Base-by-base conservation (phyloP, 2,888 invertebrate genomes). In the Cryptus viduatorius region DNA sequence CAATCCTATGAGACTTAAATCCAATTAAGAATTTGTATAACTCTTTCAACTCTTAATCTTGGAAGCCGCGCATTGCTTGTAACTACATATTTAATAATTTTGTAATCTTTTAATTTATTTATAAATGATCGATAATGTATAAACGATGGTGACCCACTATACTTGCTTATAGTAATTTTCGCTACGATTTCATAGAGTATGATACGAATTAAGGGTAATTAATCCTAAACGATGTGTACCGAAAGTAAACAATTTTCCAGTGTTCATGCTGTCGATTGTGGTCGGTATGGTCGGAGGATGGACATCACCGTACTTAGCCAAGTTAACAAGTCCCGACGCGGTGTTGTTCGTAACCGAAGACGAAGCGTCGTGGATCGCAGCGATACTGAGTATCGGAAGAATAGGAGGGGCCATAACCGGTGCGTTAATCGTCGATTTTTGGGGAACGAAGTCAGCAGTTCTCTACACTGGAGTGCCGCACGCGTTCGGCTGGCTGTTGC, bases 261-360 rank as follows among this genome's bases (percentile, higher is more conserved):
- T 90, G n/a, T 85, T 85, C 31, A 29, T 91, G 24, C 75, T 92
- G 75, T 79, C 88, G 29, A 37, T 89, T 29, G 86, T 86, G 71
- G 67, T 89, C 10, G 92, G 92, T 5, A 76, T 91, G 64, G 75
- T 85, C 19, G 37, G 85, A n/a, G 92, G 92, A 3, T 92, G 92
- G 92, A 88, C 90, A 1, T 92, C 92, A 0, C 92, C 92, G n/a
- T 91, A 89, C 71, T 44, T 92, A 10, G 90, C 89, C 0, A 86
- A 87, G 65, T 73, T 92, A 69, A 89, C 87, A 0, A 69, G 12
- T 0, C 64, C 84, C 3, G 64, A 88, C 3, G 86, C 89, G 2
- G 79, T 76, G 53, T 48, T 87, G 31, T 61, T 29, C 31, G 77
- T 87, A 73, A 86, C 83, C 8, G 67, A 83, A 7, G 82, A 80